phyloP scores from a whole-genome alignment of 2,797 vertebrate genomes.

The Gastrophryne carolinensis region DNA sequence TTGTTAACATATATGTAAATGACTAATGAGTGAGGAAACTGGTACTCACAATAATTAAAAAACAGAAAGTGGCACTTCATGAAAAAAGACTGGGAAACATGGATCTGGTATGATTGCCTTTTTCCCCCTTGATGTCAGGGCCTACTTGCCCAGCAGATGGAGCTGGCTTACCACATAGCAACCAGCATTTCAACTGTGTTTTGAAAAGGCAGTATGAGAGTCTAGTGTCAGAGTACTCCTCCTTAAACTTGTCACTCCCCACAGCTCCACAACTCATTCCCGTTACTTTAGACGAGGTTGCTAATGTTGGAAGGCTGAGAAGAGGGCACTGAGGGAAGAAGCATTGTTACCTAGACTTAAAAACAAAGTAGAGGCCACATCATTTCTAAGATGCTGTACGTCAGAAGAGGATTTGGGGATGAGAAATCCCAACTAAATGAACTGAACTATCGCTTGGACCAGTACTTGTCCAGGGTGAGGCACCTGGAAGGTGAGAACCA shows the following conservation, averaged over 20 bases:
- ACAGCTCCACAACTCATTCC: conserved; percentile 33
- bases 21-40: too few relatives aligned
- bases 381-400: conserved; percentile 74
- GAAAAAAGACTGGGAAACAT: too few relatives aligned
- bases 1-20: too few relatives aligned
- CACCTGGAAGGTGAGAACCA: conserved; percentile 88
- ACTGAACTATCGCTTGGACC: conserved; percentile 83
- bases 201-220: not conserved
- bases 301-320: conserved; percentile 4
- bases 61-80: too few relatives aligned
- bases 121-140: not conserved
- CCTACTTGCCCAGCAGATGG: conserved; percentile 30
- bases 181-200: not conserved
- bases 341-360: not conserved
- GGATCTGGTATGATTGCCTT: too few relatives aligned
- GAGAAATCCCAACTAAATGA: conserved; percentile 86
- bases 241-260: conserved; percentile 15
- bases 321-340: conserved; percentile 40
- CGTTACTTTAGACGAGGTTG: conserved; percentile 35
- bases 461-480: conserved; percentile 83
- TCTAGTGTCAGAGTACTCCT: not conserved
- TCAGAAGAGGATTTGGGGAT: conserved; percentile 71
- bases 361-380: not conserved
- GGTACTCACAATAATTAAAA: too few relatives aligned
- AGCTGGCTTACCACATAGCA: not conserved